Conservation (phyloP, 2,888 invertebrate genomes). For the Autographa pulchrina region DNA sequence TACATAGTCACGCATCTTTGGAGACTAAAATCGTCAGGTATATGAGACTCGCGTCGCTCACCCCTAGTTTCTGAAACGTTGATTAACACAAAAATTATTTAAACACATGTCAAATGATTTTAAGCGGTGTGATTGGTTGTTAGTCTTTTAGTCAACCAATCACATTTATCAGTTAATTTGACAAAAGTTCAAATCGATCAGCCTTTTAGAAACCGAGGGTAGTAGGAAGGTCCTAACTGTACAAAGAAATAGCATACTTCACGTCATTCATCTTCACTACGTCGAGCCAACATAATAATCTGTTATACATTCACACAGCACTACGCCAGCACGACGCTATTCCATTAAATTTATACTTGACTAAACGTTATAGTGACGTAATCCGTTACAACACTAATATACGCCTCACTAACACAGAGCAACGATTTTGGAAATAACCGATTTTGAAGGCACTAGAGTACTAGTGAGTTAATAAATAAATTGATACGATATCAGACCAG, state of each 20-base stretch:
- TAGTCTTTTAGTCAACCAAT: no score
- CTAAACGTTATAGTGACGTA: constrained; percentile 46
- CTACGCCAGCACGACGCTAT: constrained; percentile 35
- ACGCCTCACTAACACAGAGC: constrained; percentile 84
- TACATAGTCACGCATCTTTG: no score
- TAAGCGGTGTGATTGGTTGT: no score
- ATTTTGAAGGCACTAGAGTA: constrained; percentile 85
- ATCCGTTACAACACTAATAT: constrained; percentile 64
- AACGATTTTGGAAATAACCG: constrained; percentile 70
- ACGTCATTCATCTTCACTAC: constrained; percentile 25
- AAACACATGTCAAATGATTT: no score
- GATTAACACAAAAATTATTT: no score
- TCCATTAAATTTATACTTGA: constrained; percentile 40
- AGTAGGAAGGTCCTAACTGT: constrained; percentile 15
- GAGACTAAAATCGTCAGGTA: no score
- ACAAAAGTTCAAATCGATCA: no score
- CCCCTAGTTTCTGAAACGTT: no score
- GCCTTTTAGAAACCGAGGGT: no score
- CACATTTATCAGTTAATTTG: no score
- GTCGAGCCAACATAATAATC: constrained; percentile 18
- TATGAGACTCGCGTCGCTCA: no score
- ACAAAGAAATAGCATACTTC: constrained; percentile 30
- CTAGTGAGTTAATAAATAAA: constrained; percentile 75
- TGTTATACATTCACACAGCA: constrained; percentile 14
- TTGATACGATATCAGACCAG: constrained; percentile 7